Percentiles rank a stretch among this genome's conserved stretches.
Evolutionary conservation across 2,888 invertebrate genomes (phyloP).

Genomic region (Palloptera scutellata): DNA sequence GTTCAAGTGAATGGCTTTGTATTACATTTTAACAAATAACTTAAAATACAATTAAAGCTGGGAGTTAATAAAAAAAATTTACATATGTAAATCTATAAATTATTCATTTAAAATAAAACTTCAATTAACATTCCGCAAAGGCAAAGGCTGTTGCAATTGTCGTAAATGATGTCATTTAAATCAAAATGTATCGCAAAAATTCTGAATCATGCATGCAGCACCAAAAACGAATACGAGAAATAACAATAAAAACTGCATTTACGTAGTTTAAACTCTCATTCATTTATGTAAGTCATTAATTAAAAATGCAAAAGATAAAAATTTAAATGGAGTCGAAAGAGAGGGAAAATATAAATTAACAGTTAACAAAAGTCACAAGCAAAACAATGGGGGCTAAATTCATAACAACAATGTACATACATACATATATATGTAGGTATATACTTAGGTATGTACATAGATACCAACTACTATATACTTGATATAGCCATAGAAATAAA

Average conservation of each 20-base stretch:
- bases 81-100: slow-evolving; percentile 9
- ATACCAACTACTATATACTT: not conserved
- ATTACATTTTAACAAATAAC: no score
- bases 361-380: slow-evolving; percentile 8
- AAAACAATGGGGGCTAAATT: slow-evolving; percentile 6
- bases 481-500: not conserved
- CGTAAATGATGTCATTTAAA: slow-evolving; percentile 21
- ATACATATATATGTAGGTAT: no score
- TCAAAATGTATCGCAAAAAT: not conserved
- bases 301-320: slow-evolving; percentile 23
- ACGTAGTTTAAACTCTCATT: slow-evolving; percentile 10
- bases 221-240: not conserved
- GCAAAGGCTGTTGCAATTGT: no score
- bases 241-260: not conserved
- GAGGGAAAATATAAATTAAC: slow-evolving; percentile 23
- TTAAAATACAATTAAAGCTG: no score
- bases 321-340: slow-evolving; percentile 23
- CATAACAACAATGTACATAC: not conserved
- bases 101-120: not conserved
- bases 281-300: slow-evolving; percentile 21
- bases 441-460: not conserved
- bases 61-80: not conserved
- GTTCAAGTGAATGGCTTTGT: no score
- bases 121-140: not conserved
- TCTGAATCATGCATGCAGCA: not conserved